Conservation (phyloP, 2,113 vertebrate genomes). For the Phaethornis superciliosus region DNA sequence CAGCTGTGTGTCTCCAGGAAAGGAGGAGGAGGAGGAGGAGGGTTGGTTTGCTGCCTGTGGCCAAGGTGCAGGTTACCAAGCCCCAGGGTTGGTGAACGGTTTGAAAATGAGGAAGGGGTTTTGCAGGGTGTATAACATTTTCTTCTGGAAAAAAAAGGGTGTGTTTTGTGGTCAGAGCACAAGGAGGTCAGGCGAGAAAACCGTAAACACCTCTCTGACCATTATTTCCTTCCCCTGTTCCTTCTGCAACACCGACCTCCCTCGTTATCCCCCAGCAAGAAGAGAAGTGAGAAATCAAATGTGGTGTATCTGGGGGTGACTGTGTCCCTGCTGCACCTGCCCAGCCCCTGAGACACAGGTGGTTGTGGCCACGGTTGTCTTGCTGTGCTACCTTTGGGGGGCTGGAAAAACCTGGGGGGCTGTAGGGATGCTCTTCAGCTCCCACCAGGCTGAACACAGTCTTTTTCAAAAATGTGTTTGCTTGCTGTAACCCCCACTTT, state of each 20-base stretch:
- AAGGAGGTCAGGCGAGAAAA: conserved; percentile 37
- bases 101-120: conserved; percentile 80
- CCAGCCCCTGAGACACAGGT: background rate
- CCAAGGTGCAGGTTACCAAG: conserved; percentile 53
- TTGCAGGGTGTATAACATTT: conserved; percentile 50
- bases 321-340: conserved; percentile 16
- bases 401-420: background rate
- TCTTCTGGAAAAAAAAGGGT: conserved; percentile 67
- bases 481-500: background rate
- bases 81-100: conserved; percentile 47
- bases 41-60: background rate
- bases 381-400: rapidly evolving
- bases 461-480: background rate
- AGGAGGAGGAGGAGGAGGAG: conserved; percentile 16
- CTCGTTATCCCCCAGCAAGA: background rate
- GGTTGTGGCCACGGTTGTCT: background rate
- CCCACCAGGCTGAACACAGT: rapidly evolving
- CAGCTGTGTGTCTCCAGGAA: background rate
- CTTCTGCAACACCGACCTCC: background rate
- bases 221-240: conserved; percentile 54
- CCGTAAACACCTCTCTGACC: conserved; percentile 38
- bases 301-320: background rate
- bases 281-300: conserved; percentile 57
- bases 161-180: conserved; percentile 61
- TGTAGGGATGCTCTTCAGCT: background rate